phyloP scores from a whole-genome alignment of 2,888 invertebrate genomes.

The Drosophila niveifrons region DNA sequence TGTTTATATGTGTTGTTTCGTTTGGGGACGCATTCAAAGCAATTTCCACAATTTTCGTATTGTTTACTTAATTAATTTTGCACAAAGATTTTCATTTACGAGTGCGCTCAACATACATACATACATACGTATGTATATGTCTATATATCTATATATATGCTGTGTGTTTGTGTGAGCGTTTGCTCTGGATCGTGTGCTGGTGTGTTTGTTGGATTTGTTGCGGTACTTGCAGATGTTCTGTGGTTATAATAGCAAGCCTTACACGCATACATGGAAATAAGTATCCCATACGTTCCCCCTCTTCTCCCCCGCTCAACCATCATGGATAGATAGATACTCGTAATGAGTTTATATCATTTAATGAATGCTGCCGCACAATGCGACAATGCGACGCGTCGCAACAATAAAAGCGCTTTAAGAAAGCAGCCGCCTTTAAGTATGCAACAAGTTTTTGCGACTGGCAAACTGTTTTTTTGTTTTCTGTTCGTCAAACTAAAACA shows the following conservation, averaged over 20 bases:
- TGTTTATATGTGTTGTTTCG: slow-evolving; percentile 24
- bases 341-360: slow-evolving; percentile 2
- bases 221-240: slow-evolving; percentile 66
- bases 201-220: slow-evolving; percentile 50
- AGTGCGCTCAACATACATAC: slow-evolving; percentile 17
- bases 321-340: neutral
- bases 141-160: neutral
- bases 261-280: slow-evolving; percentile 7
- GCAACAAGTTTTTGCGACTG: neutral
- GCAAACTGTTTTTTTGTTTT: neutral
- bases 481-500: no score
- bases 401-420: slow-evolving; percentile 2
- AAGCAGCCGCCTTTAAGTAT: neutral
- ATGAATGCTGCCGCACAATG: slow-evolving; percentile 2
- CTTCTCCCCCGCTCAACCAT: neutral
- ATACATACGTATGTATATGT: neutral
- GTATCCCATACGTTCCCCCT: neutral
- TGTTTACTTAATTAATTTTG: slow-evolving; percentile 79
- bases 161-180: neutral
- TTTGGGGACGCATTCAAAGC: slow-evolving; percentile 79
- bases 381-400: neutral
- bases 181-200: slow-evolving; percentile 2
- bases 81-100: slow-evolving; percentile 77
- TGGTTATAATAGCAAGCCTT: slow-evolving; percentile 66
- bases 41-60: slow-evolving; percentile 80